Conservation (phyloP, 2,113 vertebrate genomes). For the Sceloporus undulatus region DNA sequence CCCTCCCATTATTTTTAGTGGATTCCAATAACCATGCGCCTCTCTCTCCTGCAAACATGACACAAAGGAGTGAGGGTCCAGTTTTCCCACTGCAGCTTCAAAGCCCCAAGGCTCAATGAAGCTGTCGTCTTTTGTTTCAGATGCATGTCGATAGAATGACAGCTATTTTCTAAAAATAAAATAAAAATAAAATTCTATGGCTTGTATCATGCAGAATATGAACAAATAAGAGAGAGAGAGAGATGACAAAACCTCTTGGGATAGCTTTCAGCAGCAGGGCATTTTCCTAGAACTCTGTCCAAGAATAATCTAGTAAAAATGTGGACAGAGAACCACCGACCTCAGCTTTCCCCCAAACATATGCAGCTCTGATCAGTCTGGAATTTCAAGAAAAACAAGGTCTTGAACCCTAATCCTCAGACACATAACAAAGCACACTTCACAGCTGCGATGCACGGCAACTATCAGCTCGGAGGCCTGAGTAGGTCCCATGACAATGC, state of each 20-base stretch:
- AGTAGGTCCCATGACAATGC: conserved; percentile 92
- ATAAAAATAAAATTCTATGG: conserved; percentile 22
- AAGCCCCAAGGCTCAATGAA: conserved; percentile 45
- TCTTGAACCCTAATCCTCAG: conserved; percentile 91
- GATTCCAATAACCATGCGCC: conserved; percentile 62
- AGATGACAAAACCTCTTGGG: conserved; percentile 74
- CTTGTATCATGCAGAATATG: conserved; percentile 70
- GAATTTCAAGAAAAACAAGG: conserved; percentile 94
- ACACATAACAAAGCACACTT: conserved; percentile 93
- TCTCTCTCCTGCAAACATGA: conserved; percentile 67
- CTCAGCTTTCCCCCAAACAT: conserved; percentile 86
- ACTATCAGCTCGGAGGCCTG: conserved; percentile 87
- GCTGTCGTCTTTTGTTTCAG: conserved; percentile 79
- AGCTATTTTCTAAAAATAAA: conserved; percentile 65
- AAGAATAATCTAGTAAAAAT: conserved; percentile 89
- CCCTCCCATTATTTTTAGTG: conserved; percentile 58
- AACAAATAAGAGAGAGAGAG: conserved; percentile 17
- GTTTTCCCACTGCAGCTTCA: conserved; percentile 68
- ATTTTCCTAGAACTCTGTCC: conserved; percentile 88
- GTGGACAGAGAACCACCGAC: conserved; percentile 88
- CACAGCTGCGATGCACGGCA: conserved; percentile 91
- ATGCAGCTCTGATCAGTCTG: conserved; percentile 88
- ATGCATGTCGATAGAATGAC: conserved; percentile 71
- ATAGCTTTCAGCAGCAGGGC: conserved; percentile 81
- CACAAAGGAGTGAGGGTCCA: conserved; percentile 72